Evolutionary conservation across 2,113 vertebrate species (phyloP).

Genomic region (Syrmaticus mikado): DNA sequence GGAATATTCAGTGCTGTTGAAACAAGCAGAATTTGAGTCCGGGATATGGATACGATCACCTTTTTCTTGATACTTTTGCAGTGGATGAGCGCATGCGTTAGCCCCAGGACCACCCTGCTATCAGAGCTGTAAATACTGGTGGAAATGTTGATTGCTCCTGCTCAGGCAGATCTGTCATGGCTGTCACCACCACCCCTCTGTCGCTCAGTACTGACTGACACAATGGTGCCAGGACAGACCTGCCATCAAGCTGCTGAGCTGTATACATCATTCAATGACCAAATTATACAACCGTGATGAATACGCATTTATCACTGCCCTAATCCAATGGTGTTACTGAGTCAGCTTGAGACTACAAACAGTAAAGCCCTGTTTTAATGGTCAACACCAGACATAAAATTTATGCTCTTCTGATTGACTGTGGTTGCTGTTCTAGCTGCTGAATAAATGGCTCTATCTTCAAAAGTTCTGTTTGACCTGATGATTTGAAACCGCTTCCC

Average conservation of each 20-base stretch:
- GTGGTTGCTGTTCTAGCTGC: conserved; percentile 46
- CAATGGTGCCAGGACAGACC: background rate
- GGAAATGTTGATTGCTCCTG: background rate
- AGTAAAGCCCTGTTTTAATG: conserved; percentile 59
- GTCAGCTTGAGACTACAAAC: conserved; percentile 41
- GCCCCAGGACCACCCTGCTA: background rate
- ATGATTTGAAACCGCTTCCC: conserved; percentile 58
- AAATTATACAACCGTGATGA: background rate
- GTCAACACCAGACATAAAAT: conserved; percentile 42
- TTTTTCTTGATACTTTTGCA: background rate
- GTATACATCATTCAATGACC: background rate
- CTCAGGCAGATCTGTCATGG: background rate
- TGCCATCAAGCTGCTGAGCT: background rate
- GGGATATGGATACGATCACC: background rate
- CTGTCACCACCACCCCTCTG: background rate
- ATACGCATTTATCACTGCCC: background rate
- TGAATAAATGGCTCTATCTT: conserved; percentile 63
- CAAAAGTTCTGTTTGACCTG: conserved; percentile 58
- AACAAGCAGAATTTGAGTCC: background rate
- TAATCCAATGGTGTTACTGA: conserved; percentile 26
- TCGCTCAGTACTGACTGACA: background rate
- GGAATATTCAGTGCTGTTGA: background rate
- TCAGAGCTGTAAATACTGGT: background rate
- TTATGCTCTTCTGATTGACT: conserved; percentile 46
- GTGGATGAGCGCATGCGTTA: background rate